Conservation (phyloP, 2,113 vertebrate species). For the Coptodon bakossiorum region DNA sequence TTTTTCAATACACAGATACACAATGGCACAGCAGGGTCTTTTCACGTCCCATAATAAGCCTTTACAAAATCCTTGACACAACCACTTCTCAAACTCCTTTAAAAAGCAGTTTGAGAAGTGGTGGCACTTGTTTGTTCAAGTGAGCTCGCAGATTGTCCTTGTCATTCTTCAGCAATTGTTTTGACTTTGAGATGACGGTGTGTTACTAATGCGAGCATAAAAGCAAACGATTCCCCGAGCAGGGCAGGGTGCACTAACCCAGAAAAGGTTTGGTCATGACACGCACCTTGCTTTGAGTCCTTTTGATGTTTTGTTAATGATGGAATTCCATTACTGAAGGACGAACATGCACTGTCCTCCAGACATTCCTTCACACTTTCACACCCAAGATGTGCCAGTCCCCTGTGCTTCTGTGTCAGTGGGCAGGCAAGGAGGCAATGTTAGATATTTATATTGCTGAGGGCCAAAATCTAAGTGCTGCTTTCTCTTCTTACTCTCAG, state of each 20-base stretch:
- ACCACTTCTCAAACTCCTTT: not conserved
- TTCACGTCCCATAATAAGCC: not conserved
- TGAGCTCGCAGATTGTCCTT: not conserved
- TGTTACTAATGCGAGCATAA: not conserved
- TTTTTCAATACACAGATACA: not conserved
- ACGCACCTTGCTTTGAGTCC: not conserved
- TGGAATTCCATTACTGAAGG: not conserved
- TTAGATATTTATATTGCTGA: not conserved
- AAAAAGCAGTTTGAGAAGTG: not conserved
- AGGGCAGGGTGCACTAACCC: constrained; percentile 18
- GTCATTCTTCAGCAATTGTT: not conserved
- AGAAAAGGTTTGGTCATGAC: not conserved
- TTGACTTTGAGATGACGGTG: not conserved
- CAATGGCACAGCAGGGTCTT: not conserved
- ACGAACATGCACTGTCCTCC: not conserved
- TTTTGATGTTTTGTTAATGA: not conserved
- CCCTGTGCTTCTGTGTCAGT: not conserved
- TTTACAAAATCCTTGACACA: not conserved
- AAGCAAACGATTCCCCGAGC: not conserved
- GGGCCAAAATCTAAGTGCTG: not conserved
- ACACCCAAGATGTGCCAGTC: not conserved
- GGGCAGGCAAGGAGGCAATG: not conserved
- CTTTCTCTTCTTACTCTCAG: not conserved
- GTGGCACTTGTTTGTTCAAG: not conserved
- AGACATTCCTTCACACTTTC: not conserved